Conservation (phyloP, 2,113 vertebrate genomes). For the Tragelaphus buxtoni region DNA sequence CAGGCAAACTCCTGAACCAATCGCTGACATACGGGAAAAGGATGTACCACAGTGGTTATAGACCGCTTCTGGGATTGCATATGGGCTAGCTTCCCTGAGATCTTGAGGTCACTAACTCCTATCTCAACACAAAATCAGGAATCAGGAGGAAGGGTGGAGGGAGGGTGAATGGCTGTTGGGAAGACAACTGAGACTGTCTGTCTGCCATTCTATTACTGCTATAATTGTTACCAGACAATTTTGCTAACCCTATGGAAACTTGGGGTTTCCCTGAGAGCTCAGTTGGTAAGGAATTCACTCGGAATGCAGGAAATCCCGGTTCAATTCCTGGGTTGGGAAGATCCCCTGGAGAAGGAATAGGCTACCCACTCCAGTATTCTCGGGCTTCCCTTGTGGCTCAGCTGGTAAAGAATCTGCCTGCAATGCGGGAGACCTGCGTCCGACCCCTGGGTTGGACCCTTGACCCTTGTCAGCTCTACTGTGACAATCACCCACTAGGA, state of each 20-base stretch:
- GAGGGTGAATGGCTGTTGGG: neutral
- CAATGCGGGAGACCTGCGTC: neutral
- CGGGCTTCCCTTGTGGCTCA: neutral
- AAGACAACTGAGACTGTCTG: neutral
- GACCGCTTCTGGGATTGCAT: neutral
- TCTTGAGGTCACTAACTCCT: neutral
- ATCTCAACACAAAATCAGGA: neutral
- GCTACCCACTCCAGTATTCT: neutral
- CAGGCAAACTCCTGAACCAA: neutral
- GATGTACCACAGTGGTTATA: neutral
- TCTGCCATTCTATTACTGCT: neutral
- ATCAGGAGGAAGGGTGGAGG: neutral
- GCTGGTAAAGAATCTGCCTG: neutral
- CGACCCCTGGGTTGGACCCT: neutral
- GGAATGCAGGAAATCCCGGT: neutral
- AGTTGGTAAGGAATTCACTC: neutral
- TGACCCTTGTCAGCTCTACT: neutral
- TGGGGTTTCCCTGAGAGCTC: neutral
- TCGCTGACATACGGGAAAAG: neutral
- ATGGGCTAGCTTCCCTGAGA: neutral
- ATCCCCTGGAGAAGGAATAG: neutral
- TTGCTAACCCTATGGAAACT: neutral
- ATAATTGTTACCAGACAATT: neutral
- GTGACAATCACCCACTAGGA: neutral
- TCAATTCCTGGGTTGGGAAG: neutral